These are phyloP conservation scores for Baryphthengus martii DNA, from an alignment of 2,113 vertebrate genomes.

Conservation along the genomic window DNA sequence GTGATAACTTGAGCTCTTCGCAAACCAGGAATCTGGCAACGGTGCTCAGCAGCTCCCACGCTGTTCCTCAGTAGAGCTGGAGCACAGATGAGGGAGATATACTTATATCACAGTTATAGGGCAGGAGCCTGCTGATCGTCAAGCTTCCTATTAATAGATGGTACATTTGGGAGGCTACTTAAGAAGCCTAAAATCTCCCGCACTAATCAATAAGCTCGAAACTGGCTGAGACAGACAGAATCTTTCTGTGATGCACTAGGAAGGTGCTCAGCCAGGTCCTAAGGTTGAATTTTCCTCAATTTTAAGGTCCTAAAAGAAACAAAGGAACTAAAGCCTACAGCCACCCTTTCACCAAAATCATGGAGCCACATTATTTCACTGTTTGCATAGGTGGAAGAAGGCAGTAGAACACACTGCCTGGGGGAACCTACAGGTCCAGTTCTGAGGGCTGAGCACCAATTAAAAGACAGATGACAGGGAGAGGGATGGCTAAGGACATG, in stretches of 20 bases:
- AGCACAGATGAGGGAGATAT: fast-evolving
- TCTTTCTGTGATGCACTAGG: neutral
- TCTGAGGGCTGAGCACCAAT: neutral
- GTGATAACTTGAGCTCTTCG: fast-evolving
- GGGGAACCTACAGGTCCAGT: neutral
- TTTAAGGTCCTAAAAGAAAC: neutral
- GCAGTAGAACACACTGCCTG: fast-evolving
- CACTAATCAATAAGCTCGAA: neutral
- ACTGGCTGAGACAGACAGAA: neutral
- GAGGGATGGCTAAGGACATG: neutral
- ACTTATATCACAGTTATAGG: neutral
- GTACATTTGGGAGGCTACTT: neutral
- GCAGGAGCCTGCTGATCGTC: neutral
- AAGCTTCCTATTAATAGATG: neutral
- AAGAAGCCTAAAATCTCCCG: neutral
- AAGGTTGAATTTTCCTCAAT: neutral
- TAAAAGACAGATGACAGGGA: neutral
- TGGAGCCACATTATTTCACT: fast-evolving
- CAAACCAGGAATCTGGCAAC: fast-evolving
- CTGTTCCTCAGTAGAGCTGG: neutral
- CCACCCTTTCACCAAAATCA: neutral
- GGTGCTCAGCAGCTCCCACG: fast-evolving
- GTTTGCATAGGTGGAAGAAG: too few species aligned
- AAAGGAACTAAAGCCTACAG: neutral
- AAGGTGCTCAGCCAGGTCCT: neutral